Evolutionary conservation across 2,113 vertebrate genomes (phyloP).

Genomic region (Nothocercus julius): DNA sequence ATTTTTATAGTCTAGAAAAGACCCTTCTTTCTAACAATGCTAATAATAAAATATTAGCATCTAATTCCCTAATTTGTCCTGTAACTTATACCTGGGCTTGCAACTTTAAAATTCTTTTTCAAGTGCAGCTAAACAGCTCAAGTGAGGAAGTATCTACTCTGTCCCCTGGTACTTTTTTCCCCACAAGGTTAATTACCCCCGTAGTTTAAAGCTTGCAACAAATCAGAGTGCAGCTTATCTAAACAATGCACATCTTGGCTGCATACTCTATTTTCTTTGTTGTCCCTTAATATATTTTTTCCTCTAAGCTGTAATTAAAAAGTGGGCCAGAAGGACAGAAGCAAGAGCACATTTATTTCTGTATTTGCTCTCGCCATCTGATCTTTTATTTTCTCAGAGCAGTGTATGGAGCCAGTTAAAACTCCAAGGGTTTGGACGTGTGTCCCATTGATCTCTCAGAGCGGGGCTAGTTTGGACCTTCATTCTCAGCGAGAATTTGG

Average conservation of each 20-base stretch:
- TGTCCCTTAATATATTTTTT: not conserved
- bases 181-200: conserved; percentile 19
- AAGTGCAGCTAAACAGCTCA: not conserved
- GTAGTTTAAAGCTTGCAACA: not conserved
- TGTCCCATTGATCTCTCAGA: conserved; percentile 61
- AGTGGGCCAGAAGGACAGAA: conserved; percentile 32
- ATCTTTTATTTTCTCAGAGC: conserved; percentile 61
- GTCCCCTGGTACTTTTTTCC: not conserved
- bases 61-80: not conserved
- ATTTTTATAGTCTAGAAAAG: not conserved
- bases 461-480: conserved; percentile 44
- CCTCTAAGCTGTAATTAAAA: conserved; percentile 12
- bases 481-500: conserved; percentile 66
- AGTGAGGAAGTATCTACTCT: not conserved
- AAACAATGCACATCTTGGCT: conserved; percentile 44
- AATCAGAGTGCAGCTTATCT: conserved; percentile 26
- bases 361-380: conserved; percentile 31
- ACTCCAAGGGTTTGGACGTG: conserved; percentile 29
- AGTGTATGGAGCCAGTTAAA: conserved; percentile 22
- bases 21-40: not conserved
- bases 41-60: not conserved
- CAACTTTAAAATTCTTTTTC: not conserved
- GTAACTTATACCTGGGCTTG: not conserved
- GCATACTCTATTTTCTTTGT: not conserved
- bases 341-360: conserved; percentile 50